Evolutionary conservation across 2,888 invertebrate species (phyloP).

Genomic region (Orchesella flavescens): DNA sequence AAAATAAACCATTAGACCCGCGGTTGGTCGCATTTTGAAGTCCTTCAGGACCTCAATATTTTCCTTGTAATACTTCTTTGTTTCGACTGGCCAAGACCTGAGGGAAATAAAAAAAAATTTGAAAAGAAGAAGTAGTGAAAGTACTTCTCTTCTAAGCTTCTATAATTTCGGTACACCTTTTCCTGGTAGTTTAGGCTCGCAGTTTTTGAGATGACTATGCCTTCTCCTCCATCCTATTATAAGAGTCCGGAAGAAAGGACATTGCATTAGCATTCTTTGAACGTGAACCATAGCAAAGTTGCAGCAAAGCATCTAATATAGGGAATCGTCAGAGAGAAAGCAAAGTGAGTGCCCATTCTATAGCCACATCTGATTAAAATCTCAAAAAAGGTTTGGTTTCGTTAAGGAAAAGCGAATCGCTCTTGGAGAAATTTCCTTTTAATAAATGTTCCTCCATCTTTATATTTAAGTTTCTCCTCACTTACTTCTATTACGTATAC

Average conservation of each 20-base stretch:
- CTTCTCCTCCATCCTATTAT: background rate
- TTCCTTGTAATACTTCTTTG: background rate
- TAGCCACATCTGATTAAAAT: constrained; percentile 31
- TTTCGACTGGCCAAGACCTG: background rate
- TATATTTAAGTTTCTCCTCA: no score
- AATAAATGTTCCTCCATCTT: no score
- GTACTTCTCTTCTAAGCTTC: background rate
- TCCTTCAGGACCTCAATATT: background rate
- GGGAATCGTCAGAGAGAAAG: background rate
- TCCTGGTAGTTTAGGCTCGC: no score
- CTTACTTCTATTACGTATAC: background rate
- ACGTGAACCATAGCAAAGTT: background rate
- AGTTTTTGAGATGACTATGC: background rate
- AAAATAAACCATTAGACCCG: background rate
- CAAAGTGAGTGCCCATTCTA: background rate
- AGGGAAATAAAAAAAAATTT: constrained; percentile 6
- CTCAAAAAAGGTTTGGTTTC: constrained; percentile 11
- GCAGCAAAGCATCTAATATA: background rate
- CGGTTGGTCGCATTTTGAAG: background rate
- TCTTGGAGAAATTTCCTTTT: no score
- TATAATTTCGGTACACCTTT: background rate
- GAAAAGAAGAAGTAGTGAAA: background rate
- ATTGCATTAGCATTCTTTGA: constrained; percentile 23
- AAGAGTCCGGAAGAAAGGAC: background rate
- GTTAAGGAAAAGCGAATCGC: no score